Evolutionary conservation across 2,888 invertebrate species (phyloP).

Genomic region (Galeruca laticollis): DNA sequence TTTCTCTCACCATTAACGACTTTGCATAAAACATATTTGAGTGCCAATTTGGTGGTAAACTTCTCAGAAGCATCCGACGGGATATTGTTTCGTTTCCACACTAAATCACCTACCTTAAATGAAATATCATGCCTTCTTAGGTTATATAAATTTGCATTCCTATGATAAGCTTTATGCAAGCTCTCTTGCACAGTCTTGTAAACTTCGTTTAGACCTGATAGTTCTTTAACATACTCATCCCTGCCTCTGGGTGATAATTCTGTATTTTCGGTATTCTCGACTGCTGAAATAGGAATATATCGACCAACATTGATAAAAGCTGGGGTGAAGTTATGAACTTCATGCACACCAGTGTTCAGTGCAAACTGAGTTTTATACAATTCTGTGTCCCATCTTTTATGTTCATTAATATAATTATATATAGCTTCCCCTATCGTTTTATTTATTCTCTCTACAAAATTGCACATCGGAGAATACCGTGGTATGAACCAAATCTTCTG

Average conservation of each 20-base stretch:
- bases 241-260: not conserved
- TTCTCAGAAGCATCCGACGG: too few relatives aligned
- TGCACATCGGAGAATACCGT: conserved; percentile 16
- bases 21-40: too few relatives aligned
- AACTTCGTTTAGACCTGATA: too few relatives aligned
- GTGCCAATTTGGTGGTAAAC: too few relatives aligned
- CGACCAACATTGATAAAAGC: conserved; percentile 44
- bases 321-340: conserved; percentile 50
- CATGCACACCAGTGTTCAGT: conserved; percentile 50
- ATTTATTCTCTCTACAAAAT: conserved; percentile 21
- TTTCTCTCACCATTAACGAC: too few relatives aligned
- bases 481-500: conserved; percentile 29
- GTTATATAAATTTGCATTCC: too few relatives aligned
- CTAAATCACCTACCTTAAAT: too few relatives aligned
- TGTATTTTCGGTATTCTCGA: conserved; percentile 4
- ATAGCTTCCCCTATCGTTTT: conserved; percentile 42
- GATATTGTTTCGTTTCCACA: too few relatives aligned
- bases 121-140: too few relatives aligned
- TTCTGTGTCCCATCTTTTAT: conserved; percentile 50
- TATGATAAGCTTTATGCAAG: too few relatives aligned
- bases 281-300: conserved; percentile 11
- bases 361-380: conserved; percentile 51
- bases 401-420: conserved; percentile 46
- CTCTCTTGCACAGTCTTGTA: too few relatives aligned
- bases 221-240: not conserved